phyloP scores from a whole-genome alignment of 2,113 vertebrate genomes.

The Tiliqua scincoides region DNA sequence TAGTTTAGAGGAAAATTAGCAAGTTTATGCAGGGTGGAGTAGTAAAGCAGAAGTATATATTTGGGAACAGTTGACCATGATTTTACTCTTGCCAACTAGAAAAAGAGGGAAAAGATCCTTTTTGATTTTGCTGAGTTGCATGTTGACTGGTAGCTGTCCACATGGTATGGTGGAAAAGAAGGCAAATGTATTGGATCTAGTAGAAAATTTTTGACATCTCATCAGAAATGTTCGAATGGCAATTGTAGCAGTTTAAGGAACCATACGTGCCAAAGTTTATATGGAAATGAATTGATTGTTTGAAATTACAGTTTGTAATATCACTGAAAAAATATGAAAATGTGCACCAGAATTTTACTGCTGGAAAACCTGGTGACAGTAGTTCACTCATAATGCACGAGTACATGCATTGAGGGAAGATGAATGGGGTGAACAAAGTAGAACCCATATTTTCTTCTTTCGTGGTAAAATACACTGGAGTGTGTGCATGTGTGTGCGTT shows the following conservation, averaged over 20 bases:
- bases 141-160: neutral
- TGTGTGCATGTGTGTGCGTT: neutral
- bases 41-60: neutral
- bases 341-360: neutral
- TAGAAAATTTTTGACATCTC: neutral
- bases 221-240: constrained; percentile 2
- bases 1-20: neutral
- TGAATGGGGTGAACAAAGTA: neutral
- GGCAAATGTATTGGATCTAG: neutral
- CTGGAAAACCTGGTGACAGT: neutral
- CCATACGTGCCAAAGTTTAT: neutral
- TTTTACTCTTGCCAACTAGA: neutral
- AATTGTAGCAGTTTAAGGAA: neutral
- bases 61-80: neutral
- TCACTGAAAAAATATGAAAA: neutral
- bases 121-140: neutral
- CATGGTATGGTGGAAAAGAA: neutral
- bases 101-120: neutral
- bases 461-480: too few species aligned
- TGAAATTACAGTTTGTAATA: neutral
- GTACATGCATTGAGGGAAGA: neutral
- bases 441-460: neutral
- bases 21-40: neutral
- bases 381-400: neutral
- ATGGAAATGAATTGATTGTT: neutral